Conservation (phyloP, 2,113 vertebrate species). For the Apteryx owenii region DNA sequence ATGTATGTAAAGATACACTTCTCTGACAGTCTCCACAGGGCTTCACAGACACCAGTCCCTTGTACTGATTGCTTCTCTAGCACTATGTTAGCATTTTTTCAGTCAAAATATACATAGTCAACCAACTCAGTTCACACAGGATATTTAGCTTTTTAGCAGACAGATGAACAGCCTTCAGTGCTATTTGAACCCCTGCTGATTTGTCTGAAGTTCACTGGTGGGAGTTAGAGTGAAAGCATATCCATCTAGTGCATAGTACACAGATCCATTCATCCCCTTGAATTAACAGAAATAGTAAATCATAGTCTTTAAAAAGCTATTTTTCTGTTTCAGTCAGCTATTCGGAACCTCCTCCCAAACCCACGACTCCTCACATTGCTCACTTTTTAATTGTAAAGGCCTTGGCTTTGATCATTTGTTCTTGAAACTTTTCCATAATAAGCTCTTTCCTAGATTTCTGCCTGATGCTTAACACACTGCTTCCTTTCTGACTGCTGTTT, state of each 20-base stretch:
- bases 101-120: not conserved
- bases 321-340: not conserved
- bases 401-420: conserved; percentile 91
- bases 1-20: not conserved
- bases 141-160: not conserved
- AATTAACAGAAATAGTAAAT: not conserved
- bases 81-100: not conserved
- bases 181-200: not conserved
- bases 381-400: conserved; percentile 89
- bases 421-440: conserved; percentile 89
- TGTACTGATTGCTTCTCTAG: not conserved
- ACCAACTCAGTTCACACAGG: not conserved
- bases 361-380: conserved; percentile 11
- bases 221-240: not conserved
- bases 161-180: not conserved
- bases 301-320: not conserved
- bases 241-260: not conserved
- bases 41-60: not conserved
- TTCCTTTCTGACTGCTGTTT: conserved; percentile 89
- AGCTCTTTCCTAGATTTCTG: conserved; percentile 90
- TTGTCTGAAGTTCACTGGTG: not conserved
- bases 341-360: not conserved
- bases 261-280: not conserved
- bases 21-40: not conserved
- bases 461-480: conserved; percentile 86